phyloP scores from a whole-genome alignment of 2,797 vertebrate genomes.

The Labroides dimidiatus region DNA sequence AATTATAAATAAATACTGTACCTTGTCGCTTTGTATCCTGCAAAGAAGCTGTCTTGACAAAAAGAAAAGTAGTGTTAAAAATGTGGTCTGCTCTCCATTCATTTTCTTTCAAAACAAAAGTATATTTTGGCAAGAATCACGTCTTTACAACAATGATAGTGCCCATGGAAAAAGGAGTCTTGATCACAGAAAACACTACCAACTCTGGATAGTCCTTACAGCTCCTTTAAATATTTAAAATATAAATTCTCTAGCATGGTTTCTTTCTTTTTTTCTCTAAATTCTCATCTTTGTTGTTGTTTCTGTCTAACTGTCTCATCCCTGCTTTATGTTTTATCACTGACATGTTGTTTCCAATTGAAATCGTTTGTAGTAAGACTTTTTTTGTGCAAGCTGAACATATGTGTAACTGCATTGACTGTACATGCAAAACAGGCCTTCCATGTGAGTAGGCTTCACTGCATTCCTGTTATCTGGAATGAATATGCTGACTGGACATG shows the following conservation, averaged over 20 bases:
- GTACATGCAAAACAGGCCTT: slow-evolving; percentile 47
- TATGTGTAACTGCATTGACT: slow-evolving; percentile 51
- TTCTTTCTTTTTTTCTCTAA: neutral
- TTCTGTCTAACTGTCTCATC: slow-evolving; percentile 17
- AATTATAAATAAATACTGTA: no score
- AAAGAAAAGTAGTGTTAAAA: neutral
- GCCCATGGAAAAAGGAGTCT: no score
- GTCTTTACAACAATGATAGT: no score
- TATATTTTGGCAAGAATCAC: no score
- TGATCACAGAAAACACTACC: no score
- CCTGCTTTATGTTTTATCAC: slow-evolving; percentile 14
- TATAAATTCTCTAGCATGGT: no score
- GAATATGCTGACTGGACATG: slow-evolving; percentile 74
- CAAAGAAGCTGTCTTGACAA: no score
- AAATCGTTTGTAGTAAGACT: slow-evolving; percentile 27
- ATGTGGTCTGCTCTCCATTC: neutral
- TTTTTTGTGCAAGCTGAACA: slow-evolving; percentile 34
- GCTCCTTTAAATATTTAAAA: no score
- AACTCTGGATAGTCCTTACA: no score
- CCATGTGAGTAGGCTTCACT: slow-evolving; percentile 48
- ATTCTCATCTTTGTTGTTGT: neutral
- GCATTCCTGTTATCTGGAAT: slow-evolving; percentile 64
- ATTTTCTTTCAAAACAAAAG: no score
- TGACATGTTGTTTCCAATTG: slow-evolving; percentile 33
- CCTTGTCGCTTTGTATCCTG: no score